phyloP scores from a whole-genome alignment of 2,797 vertebrate genomes.

The Megaceryle alcyon region DNA sequence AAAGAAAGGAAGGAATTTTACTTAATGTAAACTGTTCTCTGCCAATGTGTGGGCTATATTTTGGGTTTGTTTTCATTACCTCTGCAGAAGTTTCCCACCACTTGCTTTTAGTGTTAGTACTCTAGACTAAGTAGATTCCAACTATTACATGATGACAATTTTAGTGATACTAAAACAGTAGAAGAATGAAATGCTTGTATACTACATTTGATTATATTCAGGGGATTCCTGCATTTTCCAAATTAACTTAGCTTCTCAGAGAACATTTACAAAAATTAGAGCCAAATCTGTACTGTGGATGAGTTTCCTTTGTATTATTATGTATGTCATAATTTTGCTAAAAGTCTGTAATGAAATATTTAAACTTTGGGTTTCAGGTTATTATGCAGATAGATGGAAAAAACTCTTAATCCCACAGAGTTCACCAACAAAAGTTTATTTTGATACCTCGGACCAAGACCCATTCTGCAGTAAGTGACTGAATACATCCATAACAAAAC shows the following conservation, averaged over 20 bases:
- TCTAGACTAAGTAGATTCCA: neutral
- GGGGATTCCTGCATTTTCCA: neutral
- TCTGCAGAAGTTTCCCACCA: neutral
- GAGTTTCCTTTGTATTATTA: neutral
- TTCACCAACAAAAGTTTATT: constrained; percentile 69
- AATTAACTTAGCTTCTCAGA: neutral
- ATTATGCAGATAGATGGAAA: constrained; percentile 77
- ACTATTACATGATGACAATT: neutral
- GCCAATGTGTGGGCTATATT: neutral
- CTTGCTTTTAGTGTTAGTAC: neutral
- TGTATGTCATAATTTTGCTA: neutral
- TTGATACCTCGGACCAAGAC: constrained; percentile 75
- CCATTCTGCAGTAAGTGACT: constrained; percentile 82
- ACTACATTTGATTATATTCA: neutral
- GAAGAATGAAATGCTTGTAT: neutral
- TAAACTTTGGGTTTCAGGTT: constrained; percentile 74
- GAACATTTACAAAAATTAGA: neutral
- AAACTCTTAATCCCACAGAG: constrained; percentile 17
- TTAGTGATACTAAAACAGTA: neutral
- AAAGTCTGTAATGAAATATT: constrained; percentile 19
- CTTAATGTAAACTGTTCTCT: neutral
- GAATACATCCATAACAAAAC: neutral
- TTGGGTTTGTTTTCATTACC: neutral
- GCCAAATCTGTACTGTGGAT: neutral
- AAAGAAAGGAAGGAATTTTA: neutral